Conservation (phyloP, 2,888 invertebrate species). For the Lycaena phlaeas region DNA sequence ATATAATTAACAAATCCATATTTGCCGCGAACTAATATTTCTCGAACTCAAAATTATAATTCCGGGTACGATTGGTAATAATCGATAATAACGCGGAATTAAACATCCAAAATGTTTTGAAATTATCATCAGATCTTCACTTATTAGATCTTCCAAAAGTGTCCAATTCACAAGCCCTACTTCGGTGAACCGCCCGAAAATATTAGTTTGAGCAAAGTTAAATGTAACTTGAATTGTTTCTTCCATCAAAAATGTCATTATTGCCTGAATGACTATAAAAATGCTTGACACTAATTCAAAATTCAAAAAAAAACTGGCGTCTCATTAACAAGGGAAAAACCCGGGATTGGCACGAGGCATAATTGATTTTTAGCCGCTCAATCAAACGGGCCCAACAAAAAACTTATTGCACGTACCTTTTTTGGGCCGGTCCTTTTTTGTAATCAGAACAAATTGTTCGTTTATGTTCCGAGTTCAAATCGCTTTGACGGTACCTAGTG, state of each 20-base stretch:
- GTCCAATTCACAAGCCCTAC: too few relatives aligned
- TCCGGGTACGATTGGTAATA: background rate
- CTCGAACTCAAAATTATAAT: background rate
- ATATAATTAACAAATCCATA: background rate
- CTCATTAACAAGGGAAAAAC: conserved; percentile 19
- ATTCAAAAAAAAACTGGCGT: conserved; percentile 3
- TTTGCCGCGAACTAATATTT: conserved; percentile 1
- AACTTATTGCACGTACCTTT: conserved; percentile 37
- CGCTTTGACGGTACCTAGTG: background rate
- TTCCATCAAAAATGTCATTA: too few relatives aligned
- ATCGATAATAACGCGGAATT: too few relatives aligned
- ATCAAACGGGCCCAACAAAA: conserved; percentile 39
- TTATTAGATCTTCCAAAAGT: too few relatives aligned
- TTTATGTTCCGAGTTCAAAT: background rate
- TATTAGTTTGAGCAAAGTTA: too few relatives aligned
- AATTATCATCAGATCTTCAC: too few relatives aligned
- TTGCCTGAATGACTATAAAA: too few relatives aligned
- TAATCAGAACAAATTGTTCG: conserved; percentile 44
- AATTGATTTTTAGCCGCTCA: conserved; percentile 53
- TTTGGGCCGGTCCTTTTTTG: conserved; percentile 35
- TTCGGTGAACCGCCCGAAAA: too few relatives aligned
- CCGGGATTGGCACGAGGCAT: conserved; percentile 40
- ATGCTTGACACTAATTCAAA: background rate
- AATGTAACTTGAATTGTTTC: too few relatives aligned
- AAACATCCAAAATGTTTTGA: too few relatives aligned